phyloP scores from a whole-genome alignment of 2,113 vertebrate species.

The Antechinus stuartii region DNA sequence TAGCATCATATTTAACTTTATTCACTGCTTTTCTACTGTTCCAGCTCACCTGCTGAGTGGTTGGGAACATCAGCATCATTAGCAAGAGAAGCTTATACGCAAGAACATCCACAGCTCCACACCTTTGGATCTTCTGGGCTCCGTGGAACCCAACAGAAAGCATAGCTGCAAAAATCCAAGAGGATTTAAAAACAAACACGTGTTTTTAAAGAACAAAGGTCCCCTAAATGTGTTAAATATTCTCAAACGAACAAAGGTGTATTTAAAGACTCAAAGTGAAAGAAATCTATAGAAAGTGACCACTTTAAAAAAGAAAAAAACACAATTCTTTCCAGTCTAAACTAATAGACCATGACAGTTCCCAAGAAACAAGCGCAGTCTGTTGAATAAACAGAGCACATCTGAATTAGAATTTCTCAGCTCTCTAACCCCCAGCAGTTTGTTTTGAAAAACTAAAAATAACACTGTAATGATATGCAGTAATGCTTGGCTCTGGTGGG shows the following conservation, averaged over 20 bases:
- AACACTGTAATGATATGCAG: constrained; percentile 11
- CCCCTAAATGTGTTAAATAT: neutral
- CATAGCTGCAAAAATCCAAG: constrained; percentile 27
- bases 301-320: neutral
- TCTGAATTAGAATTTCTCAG: constrained; percentile 19
- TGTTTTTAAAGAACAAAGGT: constrained; percentile 13
- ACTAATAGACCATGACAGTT: constrained; percentile 30
- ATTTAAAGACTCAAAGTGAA: constrained; percentile 21
- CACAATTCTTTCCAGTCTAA: constrained; percentile 17
- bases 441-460: constrained; percentile 44
- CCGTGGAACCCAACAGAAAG: neutral
- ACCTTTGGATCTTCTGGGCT: neutral
- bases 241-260: neutral
- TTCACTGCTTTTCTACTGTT: neutral
- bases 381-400: constrained; percentile 54
- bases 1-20: neutral
- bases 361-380: constrained; percentile 40
- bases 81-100: neutral
- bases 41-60: neutral
- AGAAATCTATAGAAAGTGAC: constrained; percentile 34
- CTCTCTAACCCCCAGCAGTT: neutral
- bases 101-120: neutral
- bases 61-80: neutral
- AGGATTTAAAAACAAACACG: neutral
- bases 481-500: constrained; percentile 3